Conservation (phyloP, 2,113 vertebrate species). For the Balaeniceps rex region DNA sequence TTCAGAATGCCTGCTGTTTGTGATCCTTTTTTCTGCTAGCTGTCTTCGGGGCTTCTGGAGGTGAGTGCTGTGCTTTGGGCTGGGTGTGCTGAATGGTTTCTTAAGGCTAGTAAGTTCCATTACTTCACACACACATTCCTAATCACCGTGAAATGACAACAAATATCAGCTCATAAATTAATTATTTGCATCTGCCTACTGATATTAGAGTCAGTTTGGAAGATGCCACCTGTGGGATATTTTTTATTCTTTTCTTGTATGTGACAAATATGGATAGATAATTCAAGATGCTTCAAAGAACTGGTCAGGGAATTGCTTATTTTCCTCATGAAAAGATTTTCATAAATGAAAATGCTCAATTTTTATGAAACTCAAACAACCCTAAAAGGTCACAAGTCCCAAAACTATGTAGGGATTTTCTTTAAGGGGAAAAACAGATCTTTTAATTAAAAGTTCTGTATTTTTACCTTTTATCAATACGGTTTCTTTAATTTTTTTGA, state of each 20-base stretch:
- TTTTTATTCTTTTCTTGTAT: background rate
- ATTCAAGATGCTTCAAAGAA: background rate
- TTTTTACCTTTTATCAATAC: background rate
- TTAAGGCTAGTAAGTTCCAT: background rate
- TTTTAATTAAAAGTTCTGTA: background rate
- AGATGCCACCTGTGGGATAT: background rate
- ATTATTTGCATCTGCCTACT: background rate
- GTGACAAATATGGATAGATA: background rate
- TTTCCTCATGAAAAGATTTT: slow-evolving; percentile 10
- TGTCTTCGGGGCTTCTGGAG: background rate
- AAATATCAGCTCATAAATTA: slow-evolving; percentile 14
- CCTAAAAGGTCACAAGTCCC: background rate
- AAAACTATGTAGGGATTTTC: background rate
- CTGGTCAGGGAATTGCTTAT: background rate
- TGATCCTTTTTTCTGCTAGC: background rate
- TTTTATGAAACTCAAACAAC: slow-evolving; percentile 19
- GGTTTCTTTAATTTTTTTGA: background rate
- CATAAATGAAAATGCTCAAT: background rate
- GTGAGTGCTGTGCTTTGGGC: background rate
- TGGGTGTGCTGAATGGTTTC: background rate
- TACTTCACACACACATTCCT: background rate
- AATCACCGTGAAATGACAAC: slow-evolving; percentile 7
- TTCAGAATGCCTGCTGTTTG: background rate
- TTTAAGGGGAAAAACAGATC: background rate
- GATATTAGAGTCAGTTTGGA: background rate